phyloP scores from a whole-genome alignment of 2,113 vertebrate genomes.

The Upupa epops region DNA sequence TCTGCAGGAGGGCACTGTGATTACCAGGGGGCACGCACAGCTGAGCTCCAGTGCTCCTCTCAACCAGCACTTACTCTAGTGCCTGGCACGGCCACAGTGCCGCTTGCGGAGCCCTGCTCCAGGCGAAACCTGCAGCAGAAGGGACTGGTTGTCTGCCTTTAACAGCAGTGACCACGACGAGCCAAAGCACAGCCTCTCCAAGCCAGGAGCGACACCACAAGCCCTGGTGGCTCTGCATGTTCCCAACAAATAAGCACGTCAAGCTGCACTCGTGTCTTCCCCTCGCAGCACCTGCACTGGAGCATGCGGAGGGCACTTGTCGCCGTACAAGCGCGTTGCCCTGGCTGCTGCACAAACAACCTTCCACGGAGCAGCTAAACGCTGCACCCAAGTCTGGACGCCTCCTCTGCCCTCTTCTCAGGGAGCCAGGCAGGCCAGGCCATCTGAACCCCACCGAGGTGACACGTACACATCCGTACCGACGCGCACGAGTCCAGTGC shows the following conservation, averaged over 20 bases:
- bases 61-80: background rate
- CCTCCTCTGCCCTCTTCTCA: no score
- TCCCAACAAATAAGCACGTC: background rate
- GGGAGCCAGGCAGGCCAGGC: background rate
- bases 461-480: background rate
- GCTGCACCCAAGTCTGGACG: no score
- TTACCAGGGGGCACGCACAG: background rate
- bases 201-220: background rate
- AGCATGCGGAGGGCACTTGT: background rate
- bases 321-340: background rate
- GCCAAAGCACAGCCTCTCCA: background rate
- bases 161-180: background rate
- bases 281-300: background rate
- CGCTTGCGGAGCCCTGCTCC: background rate
- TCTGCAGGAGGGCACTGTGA: background rate
- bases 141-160: background rate
- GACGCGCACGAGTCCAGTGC: background rate
- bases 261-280: background rate
- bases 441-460: background rate
- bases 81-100: background rate
- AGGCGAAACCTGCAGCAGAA: background rate
- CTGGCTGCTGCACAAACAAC: background rate
- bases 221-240: background rate
- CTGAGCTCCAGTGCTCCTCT: background rate
- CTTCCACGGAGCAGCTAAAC: background rate